Base-by-base conservation (phyloP, 2,113 vertebrate species). In the Phrynocephalus versicolor region DNA sequence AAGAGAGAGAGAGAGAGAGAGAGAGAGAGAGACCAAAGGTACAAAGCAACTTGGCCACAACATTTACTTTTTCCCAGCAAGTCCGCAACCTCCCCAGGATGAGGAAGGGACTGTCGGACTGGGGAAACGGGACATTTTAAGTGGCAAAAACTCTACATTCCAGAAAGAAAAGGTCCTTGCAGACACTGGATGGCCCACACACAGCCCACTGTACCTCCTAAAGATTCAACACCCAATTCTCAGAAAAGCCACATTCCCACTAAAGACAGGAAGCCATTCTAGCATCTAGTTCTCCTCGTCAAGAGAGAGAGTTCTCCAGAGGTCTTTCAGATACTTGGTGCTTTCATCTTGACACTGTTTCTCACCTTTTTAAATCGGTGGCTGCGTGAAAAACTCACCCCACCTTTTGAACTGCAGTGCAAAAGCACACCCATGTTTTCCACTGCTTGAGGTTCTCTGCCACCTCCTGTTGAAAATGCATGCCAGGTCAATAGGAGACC, bases 11-110 rank as follows among this genome's bases (percentile, higher is more conserved):
- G n/a, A n/a, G n/a, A n/a, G n/a, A n/a, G n/a, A n/a, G n/a, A n/a
- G n/a, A n/a, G n/a, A n/a, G 9, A 27, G 62, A 60, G 19, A 30
- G 57, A 23, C 10, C 57, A 6, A 27, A 4, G 37, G 10, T 0
- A 3, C 39, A 27, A 51, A 37, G 19, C 35, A 37, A 19, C 70
- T 72, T 10, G 39, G 71, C 71, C 4, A 27, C 35, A 8, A 81
- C 57, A 64, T 51, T 58, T 19, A 19, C 14, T 21, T 83, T 82
- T 67, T 69, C 37, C 37, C 60, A 35, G 18, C 72, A 33, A 37
- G 39, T 60, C 21, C 30, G n/a, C 37, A 65, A 70, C 37, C 27
- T 65, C 62, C 71, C 71, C 41, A 71, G 71, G 19, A 62, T 0
- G 0, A 87, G 69, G 33, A 76, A 79, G 0, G 78, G 69, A 85